phyloP scores from a whole-genome alignment of 2,888 invertebrate genomes.

The Drosophila prolongata region DNA sequence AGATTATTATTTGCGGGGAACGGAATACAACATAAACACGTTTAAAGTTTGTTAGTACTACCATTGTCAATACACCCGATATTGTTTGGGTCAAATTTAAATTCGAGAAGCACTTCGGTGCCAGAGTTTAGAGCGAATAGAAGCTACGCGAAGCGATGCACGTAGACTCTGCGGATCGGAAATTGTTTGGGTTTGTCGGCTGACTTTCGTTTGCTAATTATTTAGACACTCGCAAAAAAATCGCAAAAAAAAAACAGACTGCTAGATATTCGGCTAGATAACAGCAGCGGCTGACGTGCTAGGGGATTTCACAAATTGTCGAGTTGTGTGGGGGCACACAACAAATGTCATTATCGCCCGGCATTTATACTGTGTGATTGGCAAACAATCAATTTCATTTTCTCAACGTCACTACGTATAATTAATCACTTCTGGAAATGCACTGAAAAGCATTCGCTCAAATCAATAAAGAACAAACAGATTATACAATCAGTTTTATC shows the following conservation, averaged over 20 bases:
- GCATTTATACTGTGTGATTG: neutral
- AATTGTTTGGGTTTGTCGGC: conserved; percentile 1
- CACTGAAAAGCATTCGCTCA: no score
- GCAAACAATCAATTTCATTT: neutral
- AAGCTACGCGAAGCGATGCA: conserved; percentile 15
- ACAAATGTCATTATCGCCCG: neutral
- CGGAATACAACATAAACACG: no score
- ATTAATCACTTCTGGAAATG: neutral
- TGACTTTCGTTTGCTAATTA: conserved; percentile 30
- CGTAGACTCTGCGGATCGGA: conserved; percentile 23
- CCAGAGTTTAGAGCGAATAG: no score
- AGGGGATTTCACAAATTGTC: neutral
- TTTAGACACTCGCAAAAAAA: conserved; percentile 28
- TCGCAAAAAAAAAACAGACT: neutral
- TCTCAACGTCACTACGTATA: neutral
- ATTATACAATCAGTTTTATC: no score
- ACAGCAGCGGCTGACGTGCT: conserved; percentile 8
- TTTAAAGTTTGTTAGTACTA: no score
- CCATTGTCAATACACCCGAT: no score
- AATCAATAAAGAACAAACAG: no score
- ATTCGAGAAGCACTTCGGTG: neutral
- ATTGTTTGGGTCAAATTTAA: no score
- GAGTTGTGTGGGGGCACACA: neutral
- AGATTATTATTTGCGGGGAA: no score
- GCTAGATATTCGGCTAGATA: conserved; percentile 26